phyloP scores from a whole-genome alignment of 2,113 vertebrate species.

The Dromiciops gliroides region DNA sequence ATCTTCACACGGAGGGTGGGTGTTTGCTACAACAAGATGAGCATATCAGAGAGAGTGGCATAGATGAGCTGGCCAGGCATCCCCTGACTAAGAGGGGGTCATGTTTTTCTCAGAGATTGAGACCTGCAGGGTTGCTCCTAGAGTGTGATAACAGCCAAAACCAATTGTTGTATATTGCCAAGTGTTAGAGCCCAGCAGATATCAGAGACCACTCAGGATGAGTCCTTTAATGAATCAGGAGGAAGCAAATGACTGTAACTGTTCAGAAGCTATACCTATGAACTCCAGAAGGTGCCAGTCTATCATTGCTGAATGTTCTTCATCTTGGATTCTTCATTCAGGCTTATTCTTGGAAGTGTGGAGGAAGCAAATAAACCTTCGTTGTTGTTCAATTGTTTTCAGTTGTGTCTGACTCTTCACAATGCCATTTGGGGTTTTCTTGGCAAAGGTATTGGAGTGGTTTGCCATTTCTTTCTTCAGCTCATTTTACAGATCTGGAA shows the following conservation, averaged over 20 bases:
- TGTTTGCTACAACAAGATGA: not conserved
- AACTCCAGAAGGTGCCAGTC: not conserved
- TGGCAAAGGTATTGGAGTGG: no score
- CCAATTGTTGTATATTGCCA: no score
- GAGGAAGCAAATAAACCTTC: not conserved
- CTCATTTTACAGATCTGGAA: no score
- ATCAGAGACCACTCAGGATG: not conserved
- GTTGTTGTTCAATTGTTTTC: no score
- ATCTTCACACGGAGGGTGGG: not conserved
- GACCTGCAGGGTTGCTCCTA: not conserved
- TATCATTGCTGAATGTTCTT: not conserved
- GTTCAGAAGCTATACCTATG: not conserved
- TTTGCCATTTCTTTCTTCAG: no score
- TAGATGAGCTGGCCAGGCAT: no score
- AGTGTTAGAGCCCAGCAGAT: no score
- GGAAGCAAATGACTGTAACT: not conserved
- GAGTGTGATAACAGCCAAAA: not conserved
- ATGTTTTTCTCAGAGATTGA: not conserved
- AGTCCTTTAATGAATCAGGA: not conserved
- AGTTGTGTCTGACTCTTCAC: no score
- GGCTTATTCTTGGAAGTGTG: not conserved
- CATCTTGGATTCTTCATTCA: not conserved
- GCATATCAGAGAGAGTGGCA: not conserved
- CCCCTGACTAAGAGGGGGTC: not conserved
- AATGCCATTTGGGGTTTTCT: no score